Conservation (phyloP, 2,113 vertebrate genomes). For the Physeter macrocephalus region DNA sequence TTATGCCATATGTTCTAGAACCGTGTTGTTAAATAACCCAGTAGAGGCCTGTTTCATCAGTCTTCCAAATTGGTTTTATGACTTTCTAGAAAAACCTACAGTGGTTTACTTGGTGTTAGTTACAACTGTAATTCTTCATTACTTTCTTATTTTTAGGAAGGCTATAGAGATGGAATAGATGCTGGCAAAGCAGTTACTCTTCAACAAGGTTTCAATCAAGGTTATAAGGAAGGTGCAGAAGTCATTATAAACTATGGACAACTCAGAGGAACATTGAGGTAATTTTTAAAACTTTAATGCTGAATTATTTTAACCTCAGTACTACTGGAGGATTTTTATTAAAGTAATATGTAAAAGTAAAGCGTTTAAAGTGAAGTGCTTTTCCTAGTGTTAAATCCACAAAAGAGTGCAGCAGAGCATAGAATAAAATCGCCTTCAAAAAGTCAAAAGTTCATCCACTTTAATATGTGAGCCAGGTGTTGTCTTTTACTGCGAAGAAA, state of each 20-base stretch:
- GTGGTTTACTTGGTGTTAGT: neutral
- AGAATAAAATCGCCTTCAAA: slow-evolving; percentile 1
- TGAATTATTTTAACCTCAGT: neutral
- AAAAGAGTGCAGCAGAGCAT: neutral
- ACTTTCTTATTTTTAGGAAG: slow-evolving; percentile 83
- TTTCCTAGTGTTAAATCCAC: neutral
- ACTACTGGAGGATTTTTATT: neutral
- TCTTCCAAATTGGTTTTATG: neutral
- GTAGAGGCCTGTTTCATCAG: neutral
- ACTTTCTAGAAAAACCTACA: neutral
- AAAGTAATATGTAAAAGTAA: neutral
- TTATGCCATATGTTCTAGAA: neutral
- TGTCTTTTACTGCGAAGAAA: neutral
- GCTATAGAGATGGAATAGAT: slow-evolving; percentile 91
- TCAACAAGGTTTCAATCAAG: slow-evolving; percentile 90
- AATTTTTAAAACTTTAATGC: slow-evolving; percentile 46
- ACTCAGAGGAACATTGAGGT: slow-evolving; percentile 92
- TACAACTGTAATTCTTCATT: slow-evolving; percentile 1
- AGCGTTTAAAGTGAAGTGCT: neutral
- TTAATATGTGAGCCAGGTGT: neutral
- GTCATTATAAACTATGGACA: slow-evolving; percentile 84
- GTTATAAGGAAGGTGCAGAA: slow-evolving; percentile 86
- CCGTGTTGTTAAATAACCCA: neutral
- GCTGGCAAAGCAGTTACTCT: slow-evolving; percentile 88
- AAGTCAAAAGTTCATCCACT: neutral